Evolutionary conservation across 2,113 vertebrate genomes (phyloP).

Genomic region (Psittacara wagleri): DNA sequence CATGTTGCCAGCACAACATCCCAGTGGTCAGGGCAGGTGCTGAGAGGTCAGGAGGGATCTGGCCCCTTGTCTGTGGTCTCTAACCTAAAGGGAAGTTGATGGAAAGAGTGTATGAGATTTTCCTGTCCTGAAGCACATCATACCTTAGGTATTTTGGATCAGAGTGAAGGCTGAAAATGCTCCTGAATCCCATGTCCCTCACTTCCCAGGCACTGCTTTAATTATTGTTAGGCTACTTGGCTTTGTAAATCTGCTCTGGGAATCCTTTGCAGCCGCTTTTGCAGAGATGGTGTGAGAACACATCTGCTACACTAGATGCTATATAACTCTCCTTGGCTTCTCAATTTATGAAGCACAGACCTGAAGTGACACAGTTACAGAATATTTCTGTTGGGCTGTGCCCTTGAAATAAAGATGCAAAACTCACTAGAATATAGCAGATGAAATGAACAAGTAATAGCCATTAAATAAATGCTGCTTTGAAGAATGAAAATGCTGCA

Average conservation of each 20-base stretch:
- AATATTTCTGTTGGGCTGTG: background rate
- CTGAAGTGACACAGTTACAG: fast-evolving
- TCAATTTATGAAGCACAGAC: background rate
- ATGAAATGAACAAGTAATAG: background rate
- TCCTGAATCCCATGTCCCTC: background rate
- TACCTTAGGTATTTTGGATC: background rate
- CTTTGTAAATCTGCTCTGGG: background rate
- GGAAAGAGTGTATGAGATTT: background rate
- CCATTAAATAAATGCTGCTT: background rate
- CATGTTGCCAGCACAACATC: background rate
- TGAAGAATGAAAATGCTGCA: background rate
- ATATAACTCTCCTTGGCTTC: background rate
- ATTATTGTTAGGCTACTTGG: background rate
- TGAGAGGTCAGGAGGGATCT: fast-evolving
- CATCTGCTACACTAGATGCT: background rate
- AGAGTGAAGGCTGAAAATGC: background rate
- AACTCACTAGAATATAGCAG: background rate
- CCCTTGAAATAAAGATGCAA: background rate
- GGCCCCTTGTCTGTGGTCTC: background rate
- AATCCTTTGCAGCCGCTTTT: background rate
- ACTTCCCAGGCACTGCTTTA: background rate
- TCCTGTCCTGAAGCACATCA: background rate
- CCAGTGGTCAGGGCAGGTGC: background rate
- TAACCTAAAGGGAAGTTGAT: background rate
- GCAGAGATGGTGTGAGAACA: background rate